Evolutionary conservation across 2,113 vertebrate genomes (phyloP), one percentile per base, ranked within the genome.

Genomic region (Gobio gobio): DNA sequence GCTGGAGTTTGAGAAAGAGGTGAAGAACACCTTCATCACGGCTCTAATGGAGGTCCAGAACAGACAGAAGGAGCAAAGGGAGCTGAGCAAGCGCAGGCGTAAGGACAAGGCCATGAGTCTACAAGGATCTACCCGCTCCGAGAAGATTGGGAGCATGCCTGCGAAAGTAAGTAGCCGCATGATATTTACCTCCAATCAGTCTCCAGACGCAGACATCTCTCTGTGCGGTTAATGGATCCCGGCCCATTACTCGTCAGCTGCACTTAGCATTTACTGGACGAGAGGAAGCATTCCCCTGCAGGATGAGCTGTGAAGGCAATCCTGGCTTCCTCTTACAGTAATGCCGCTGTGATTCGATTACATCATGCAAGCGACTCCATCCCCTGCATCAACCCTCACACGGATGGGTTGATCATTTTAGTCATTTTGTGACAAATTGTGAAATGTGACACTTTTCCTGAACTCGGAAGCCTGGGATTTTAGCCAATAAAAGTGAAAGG

Each of bases 11-110:
- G 97, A 98, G 93, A 98, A 98, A 86, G 97, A 98, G 88, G 96
- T 98, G 93, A 98, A 98, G 93, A 98, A 98, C 91, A 96, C 96
- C 7, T 98, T 98, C 93, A 98, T 98, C 92, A 96, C 96, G 0
- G 96, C 95, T 66, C 95, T 98, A 64, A 96, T 98, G 43, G 97
- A 98, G 89, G 97, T 98, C 47, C 97, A 98, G 93, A 98, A 97
- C 94, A 94, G 96, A 90, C 97, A 98, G 94, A 97, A 95, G 92
- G 97, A 98, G 91, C 96, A 97, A 74, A 92, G 96, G 5, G 97
- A 97, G 26, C 90, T 94, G 89, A 94, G 95, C 94, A 97, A 97
- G 64, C 95, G 95, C 86, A 91, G 95, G 22, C 94, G 96, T 90
- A 94, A 95, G 89, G 96, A 97, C 91, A 98, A 97, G 87, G 95